A percentile compares a stretch with the other conserved stretches of the same genome.
phyloP scores from a whole-genome alignment of 2,888 invertebrate genomes.

The Tenthredo amoena region DNA sequence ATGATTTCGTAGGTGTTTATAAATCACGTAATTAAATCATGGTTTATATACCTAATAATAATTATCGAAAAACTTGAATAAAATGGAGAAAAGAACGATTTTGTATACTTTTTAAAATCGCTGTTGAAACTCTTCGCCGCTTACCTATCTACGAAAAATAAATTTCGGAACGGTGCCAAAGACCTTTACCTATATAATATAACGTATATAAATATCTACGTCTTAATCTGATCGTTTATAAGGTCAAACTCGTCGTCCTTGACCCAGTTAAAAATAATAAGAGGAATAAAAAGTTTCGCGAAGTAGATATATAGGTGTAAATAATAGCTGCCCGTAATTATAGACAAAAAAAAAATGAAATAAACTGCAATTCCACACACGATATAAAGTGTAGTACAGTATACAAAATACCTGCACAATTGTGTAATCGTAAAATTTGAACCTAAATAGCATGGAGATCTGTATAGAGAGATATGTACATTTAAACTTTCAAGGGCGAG shows the following conservation, averaged over 20 bases:
- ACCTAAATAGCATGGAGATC: background rate
- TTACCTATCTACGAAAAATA: background rate
- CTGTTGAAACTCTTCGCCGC: no score
- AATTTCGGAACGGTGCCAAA: background rate
- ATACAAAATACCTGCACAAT: background rate
- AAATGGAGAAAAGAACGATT: no score
- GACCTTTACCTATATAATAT: background rate
- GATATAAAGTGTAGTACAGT: background rate
- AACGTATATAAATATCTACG: background rate
- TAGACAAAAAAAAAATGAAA: background rate
- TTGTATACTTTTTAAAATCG: background rate
- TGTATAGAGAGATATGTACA: background rate
- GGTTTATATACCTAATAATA: no score
- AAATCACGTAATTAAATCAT: no score
- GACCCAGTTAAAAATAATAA: conserved; percentile 3
- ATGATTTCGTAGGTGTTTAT: no score
- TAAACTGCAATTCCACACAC: background rate
- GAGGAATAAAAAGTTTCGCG: background rate
- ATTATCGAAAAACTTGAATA: no score
- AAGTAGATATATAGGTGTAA: background rate
- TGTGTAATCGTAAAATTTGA: background rate
- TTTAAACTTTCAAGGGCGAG: conserved; percentile 35
- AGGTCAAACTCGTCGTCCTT: background rate
- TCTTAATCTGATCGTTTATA: background rate
- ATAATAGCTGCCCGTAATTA: background rate